Base-by-base conservation (phyloP, 2,888 invertebrate genomes). In the Endomychus coccineus region DNA sequence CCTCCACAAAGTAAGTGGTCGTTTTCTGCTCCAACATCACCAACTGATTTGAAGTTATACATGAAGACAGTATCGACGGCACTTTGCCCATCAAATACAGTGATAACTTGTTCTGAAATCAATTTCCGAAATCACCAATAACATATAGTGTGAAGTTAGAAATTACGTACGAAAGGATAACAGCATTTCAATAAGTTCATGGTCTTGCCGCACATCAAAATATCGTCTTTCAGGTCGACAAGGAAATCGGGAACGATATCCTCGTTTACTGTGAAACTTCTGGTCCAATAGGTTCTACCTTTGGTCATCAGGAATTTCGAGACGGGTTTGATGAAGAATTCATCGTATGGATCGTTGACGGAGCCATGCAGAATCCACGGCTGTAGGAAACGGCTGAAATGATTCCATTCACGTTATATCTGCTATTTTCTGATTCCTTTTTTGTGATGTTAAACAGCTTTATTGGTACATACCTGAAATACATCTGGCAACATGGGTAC, bases 351-450 rank as follows among this genome's bases (percentile, higher is more conserved):
- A 61, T 91, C 91, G 43, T 85, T 80, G 10, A 91, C 67, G 33
- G 77, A 74, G 1, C 92, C 94, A 58, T 88, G 82, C 54, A 88
- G 83, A 41, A 92, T 77, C 81, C 92, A 94, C 40, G 80, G 76
- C 55, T 85, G 78, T 19, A 94, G 71, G 56, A 85, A 78, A 40
- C 78, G 77, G 54, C 42, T 66, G 53, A 12, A 25, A 19, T 19
- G 7, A 19, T 7, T 19, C 6, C 19, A 6, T 5, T 19, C 5
- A 7, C 19, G 5, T 7, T 7, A 19, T 6, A 5, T 5, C 19
- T 6, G 7, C 5, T 19, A 19, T 6, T 19, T 7, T 19, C 19
- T 19, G 7, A 7, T 7, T 5, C 19, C 7, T 7, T 19, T 5
- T 19, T 5, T 19, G 19, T 19, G 19, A 19, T 19, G 7, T 19